Percentiles rank a stretch among this genome's conserved stretches.
These are phyloP conservation scores for Lepidotrigona ventralis DNA, from an alignment of 1,140 invertebrate genomes.

Conservation along the genomic window DNA sequence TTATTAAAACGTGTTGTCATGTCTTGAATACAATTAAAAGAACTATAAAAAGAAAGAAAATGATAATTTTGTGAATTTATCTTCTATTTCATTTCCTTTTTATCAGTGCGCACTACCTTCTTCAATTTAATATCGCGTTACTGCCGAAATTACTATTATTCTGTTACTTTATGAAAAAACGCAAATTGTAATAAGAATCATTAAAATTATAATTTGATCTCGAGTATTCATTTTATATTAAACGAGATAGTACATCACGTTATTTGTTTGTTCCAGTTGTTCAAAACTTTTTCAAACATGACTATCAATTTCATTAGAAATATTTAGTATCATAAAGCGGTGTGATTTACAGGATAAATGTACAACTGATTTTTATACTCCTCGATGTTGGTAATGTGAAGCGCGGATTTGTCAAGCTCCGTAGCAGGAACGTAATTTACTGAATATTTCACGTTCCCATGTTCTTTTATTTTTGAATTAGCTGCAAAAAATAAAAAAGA, in stretches of 20 bases:
- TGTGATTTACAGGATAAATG: conserved; percentile 66
- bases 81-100: not conserved
- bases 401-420: conserved; percentile 10
- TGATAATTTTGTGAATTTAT: not conserved
- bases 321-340: conserved; percentile 22
- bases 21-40: conserved; percentile 76
- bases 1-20: conserved; percentile 78
- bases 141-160: not conserved
- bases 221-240: not conserved
- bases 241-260: not conserved
- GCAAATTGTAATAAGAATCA: not conserved
- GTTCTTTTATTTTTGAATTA: conserved; percentile 21
- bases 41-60: conserved; percentile 54
- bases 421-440: conserved; percentile 53
- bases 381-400: conserved; percentile 55
- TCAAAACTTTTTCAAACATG: conserved; percentile 9
- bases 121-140: conserved; percentile 1
- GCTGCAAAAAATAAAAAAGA: conserved; percentile 30
- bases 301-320: conserved; percentile 24
- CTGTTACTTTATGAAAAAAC: conserved; percentile 2
- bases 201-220: not conserved
- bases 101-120: not conserved
- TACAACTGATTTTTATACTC: conserved; percentile 67
- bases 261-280: not conserved
- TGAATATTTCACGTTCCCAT: conserved; percentile 48